Conservation (phyloP, 1,140 invertebrate genomes). For the Achatina immaculata region DNA sequence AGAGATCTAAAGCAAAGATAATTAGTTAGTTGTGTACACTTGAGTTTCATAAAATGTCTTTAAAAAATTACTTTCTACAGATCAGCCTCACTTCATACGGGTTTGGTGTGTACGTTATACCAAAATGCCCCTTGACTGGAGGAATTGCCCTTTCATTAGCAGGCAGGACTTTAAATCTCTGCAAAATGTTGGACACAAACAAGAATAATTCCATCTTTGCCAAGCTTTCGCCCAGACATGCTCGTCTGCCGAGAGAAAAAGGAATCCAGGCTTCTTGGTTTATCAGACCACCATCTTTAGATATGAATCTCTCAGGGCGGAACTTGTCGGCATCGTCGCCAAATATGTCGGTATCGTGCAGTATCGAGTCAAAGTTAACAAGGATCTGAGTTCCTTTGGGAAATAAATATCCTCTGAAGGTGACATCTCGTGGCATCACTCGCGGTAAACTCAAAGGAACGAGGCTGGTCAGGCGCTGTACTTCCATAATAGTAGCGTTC, state of each 20-base stretch:
- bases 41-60: too few relatives aligned
- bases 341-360: constrained; percentile 73
- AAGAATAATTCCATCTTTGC: constrained; percentile 21
- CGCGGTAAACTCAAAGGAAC: constrained; percentile 66
- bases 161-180: constrained; percentile 5
- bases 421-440: constrained; percentile 48
- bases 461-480: constrained; percentile 49
- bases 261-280: constrained; percentile 36
- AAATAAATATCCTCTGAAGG: constrained; percentile 61
- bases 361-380: constrained; percentile 59
- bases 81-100: constrained; percentile 12
- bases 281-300: constrained; percentile 40
- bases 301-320: constrained; percentile 76
- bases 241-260: constrained; percentile 28
- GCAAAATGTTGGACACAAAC: background rate
- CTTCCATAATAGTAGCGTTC: constrained; percentile 49
- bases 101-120: background rate
- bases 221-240: background rate
- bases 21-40: too few relatives aligned
- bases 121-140: background rate
- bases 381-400: constrained; percentile 62
- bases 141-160: background rate
- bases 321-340: constrained; percentile 78
- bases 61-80: background rate
- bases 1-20: too few relatives aligned